Evolutionary conservation across 2,113 vertebrate genomes (phyloP).

Genomic region (Sprattus sprattus): DNA sequence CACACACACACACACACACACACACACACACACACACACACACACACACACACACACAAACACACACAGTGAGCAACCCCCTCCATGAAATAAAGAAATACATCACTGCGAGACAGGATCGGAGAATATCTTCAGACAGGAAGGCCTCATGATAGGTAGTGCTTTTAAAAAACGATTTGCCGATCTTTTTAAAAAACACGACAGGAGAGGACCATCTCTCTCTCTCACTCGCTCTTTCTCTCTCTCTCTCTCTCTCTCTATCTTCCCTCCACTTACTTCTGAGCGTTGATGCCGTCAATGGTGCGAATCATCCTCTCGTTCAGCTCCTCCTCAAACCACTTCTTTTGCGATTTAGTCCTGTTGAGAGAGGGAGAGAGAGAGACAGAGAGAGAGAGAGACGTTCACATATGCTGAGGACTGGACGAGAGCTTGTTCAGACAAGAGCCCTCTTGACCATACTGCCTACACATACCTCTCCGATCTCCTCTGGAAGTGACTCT

Average conservation of each 20-base stretch:
- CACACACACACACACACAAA: not conserved
- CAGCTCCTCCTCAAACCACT: constrained; percentile 93
- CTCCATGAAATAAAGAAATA: not conserved
- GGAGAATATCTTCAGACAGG: not conserved
- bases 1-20: not conserved
- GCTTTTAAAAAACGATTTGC: not conserved
- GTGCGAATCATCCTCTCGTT: constrained; percentile 97
- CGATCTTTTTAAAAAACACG: not conserved
- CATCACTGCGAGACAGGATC: not conserved
- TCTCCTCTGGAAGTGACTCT: constrained; percentile 88
- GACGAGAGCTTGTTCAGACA: not conserved
- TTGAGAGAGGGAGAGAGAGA: constrained; percentile 11
- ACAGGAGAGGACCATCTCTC: not conserved
- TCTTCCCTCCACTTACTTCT: constrained; percentile 81
- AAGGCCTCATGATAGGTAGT: not conserved
- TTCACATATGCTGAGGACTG: not conserved
- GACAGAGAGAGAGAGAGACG: not conserved
- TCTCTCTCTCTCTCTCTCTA: not conserved
- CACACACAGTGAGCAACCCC: not conserved
- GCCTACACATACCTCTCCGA: constrained; percentile 83
- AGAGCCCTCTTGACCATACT: not conserved
- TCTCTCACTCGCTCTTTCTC: no score
- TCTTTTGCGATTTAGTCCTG: constrained; percentile 96
- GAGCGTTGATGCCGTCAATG: constrained; percentile 96
- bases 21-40: not conserved